Evolutionary conservation across 2,113 vertebrate genomes (phyloP), one percentile per base, ranked within the genome.

Genomic region (Myiozetetes cayanensis): DNA sequence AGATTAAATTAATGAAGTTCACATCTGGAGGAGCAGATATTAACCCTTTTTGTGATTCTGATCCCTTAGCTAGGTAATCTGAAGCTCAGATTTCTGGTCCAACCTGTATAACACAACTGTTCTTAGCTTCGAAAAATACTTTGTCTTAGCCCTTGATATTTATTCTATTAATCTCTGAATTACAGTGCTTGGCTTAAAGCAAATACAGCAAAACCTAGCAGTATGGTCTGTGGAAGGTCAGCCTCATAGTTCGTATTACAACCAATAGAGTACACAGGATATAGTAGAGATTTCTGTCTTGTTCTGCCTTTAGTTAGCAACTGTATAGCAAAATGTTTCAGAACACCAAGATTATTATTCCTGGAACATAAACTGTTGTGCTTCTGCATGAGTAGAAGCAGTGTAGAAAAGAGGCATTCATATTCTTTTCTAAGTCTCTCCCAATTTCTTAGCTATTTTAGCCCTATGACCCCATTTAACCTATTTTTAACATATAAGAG

Each of bases 1-100:
- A 82, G 86, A 95, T 93, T 95, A 94, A 92, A 92, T 89, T 93
- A 91, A 94, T 92, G 90, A 93, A 94, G 83, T 90, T 89, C 80
- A 97, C 92, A 96, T 96, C 93, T 95, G 88, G 80, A 96, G 87
- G 62, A 92, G 77, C 25, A 85, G 58, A 73, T 84, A 44, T 93
- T 96, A 96, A 94, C 92, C 53, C 73, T 89, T 89, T 46, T 25
- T 25, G 27, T 67, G 56, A 46, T 80, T 88, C 80, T 93, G 44
- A 68, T 92, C 37, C 28, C 27, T 68, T 72, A 43, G 28, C 41
- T 78, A 61, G 56, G 65, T 89, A 88, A 81, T 80, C 30, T 46
- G 58, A 77, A 78, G 6, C 58, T 87, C 21, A 65, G 24, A n/a
- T 86, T 92, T 84, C 78, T 21, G 4, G 20, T 75, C 24, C n/a